Percentiles rank a stretch among this genome's conserved stretches.
These are phyloP conservation scores for Abscondita cerata DNA, from an alignment of 2,888 invertebrate species.

Conservation along the genomic window DNA sequence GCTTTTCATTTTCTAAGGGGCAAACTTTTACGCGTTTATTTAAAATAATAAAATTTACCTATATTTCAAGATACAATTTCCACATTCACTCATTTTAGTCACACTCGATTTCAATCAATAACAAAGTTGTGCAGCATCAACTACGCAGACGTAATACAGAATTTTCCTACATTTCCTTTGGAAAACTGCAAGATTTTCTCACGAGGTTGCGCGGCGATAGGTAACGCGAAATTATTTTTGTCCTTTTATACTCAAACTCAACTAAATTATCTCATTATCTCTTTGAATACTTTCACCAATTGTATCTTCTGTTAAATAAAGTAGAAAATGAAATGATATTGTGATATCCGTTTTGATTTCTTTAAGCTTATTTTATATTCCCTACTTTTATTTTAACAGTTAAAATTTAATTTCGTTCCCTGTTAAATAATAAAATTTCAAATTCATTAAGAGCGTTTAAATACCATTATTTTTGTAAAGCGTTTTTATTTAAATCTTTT, in stretches of 20 bases:
- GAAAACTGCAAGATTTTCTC: slow-evolving; percentile 33
- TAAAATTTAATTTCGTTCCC: not conserved
- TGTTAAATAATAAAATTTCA: not conserved
- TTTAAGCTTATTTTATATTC: slow-evolving; percentile 38
- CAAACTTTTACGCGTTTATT: not conserved
- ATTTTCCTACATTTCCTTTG: slow-evolving; percentile 15
- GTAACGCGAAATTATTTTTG: slow-evolving; percentile 37
- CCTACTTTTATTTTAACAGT: slow-evolving; percentile 1
- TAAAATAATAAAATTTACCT: slow-evolving; percentile 1
- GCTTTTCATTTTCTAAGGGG: slow-evolving; percentile 9
- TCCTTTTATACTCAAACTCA: slow-evolving; percentile 33
- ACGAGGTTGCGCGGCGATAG: slow-evolving; percentile 36
- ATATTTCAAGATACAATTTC: not conserved
- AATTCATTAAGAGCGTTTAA: too few relatives aligned
- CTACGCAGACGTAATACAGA: slow-evolving; percentile 27
- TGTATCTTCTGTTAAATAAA: slow-evolving; percentile 53
- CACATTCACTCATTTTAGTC: slow-evolving; percentile 11
- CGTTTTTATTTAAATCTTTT: too few relatives aligned
- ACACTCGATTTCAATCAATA: slow-evolving; percentile 31
- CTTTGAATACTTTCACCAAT: slow-evolving; percentile 55
- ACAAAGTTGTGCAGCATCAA: slow-evolving; percentile 23
- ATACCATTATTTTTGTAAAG: too few relatives aligned
- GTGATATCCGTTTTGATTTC: slow-evolving; percentile 49
- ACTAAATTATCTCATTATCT: slow-evolving; percentile 54
- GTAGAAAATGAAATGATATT: slow-evolving; percentile 55